Conservation (phyloP, 1,140 invertebrate genomes). For the Heliconius himera region DNA sequence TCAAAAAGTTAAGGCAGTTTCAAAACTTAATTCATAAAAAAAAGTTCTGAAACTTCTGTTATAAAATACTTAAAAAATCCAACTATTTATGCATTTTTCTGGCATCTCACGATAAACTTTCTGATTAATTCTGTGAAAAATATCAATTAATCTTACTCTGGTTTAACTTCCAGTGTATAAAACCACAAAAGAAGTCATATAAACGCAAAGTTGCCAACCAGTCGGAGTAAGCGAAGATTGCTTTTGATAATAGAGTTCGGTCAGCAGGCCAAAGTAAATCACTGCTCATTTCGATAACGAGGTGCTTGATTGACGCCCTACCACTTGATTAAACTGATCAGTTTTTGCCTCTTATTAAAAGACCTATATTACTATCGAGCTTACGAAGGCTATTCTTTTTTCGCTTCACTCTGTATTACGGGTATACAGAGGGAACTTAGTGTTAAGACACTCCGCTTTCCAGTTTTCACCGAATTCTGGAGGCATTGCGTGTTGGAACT, state of each 20-base stretch:
- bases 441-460: no score
- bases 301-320: slow-evolving; percentile 66
- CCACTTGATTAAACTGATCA: slow-evolving; percentile 76
- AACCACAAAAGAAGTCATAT: slow-evolving; percentile 2
- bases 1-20: no score
- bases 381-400: slow-evolving; percentile 29
- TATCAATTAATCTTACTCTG: background rate
- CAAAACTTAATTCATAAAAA: background rate
- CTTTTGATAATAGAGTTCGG: slow-evolving; percentile 64
- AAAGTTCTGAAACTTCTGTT: background rate
- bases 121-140: background rate
- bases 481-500: no score
- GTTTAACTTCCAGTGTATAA: background rate
- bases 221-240: slow-evolving; percentile 48
- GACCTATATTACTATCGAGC: slow-evolving; percentile 54
- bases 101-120: background rate
- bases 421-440: no score
- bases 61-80: background rate
- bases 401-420: background rate
- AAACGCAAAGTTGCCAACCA: slow-evolving; percentile 47
- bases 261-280: slow-evolving; percentile 71
- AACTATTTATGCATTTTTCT: background rate
- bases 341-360: slow-evolving; percentile 73
- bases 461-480: no score
- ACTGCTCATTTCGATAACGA: slow-evolving; percentile 75